Evolutionary conservation across 30 jellyfish, hydroid and myxozoan genomes (phyloP), one percentile per base, ranked within the genome.

Genomic region (Cassiopea xamachana): DNA sequence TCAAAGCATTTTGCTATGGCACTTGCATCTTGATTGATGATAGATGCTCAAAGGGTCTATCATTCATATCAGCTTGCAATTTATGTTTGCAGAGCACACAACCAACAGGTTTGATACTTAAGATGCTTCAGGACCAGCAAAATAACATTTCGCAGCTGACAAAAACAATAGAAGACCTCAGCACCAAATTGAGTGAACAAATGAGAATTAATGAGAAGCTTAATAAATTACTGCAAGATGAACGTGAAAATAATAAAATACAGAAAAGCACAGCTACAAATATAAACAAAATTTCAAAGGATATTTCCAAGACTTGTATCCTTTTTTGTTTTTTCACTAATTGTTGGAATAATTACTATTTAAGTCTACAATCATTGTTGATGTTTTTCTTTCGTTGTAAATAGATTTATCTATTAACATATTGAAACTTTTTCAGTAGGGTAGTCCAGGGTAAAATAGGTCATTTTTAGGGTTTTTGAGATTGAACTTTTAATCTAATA

Each of bases 211-310:
- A 17, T 16, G 94, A 86, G 49, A 48, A 14, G 14, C 77, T 13
- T 3, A 46, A 45, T 67, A 79, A 76, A 64, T 70, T 67, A 51
- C 94, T 61, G 46, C 17, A 69, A 9, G 89, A 64, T 1, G 89
- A 89, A 62, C 51, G 89, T 14, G 97, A 89, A 7, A 80, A 80
- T 61, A 73, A 80, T 75, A 91, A 90, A 44, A 69, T 90, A 51
- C 98, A 94, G 83, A 94, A 94, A 90, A 94, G 89, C 76, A 96
- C 96, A 8, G 60, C 72, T 19, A 81, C 98, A 6, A 77, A 86
- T 47, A 87, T 94, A 48, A 94, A 84, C 60, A 94, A 87, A 69
- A 90, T 97, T 1, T 72, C 85, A 64, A 94, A 91, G 73, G 98
- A 94, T 15, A 60, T 90, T 49, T 7, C 87, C 47, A 94, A 94